Evolutionary conservation across 2,113 vertebrate species (phyloP), one percentile per base, ranked within the genome.

Genomic region (Oncorhynchus kisutch): DNA sequence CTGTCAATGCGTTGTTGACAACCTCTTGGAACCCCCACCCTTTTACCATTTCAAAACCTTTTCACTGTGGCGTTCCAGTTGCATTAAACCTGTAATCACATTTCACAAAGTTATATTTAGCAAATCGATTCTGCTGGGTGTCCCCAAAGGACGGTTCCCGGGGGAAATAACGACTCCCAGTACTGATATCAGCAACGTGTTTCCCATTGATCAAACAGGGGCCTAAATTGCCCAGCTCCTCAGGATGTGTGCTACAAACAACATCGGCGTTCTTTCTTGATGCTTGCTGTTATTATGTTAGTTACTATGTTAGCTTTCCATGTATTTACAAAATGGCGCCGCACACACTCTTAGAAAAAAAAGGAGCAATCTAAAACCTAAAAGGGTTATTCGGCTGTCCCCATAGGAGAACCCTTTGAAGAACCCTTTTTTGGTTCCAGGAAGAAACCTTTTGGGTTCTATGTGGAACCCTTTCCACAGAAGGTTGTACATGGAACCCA

Each of bases 71-170:
- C 78, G 70, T 88, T 72, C 22, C 39, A 18, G 16, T 18, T 45
- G 84, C 83, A 82, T 84, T 78, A 69, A 84, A 87, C 86, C 88
- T 87, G 83, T 85, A 87, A 89, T 90, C 84, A 68, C 84, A 83
- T 85, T 77, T 78, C 76, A 59, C 74, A 81, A 80, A 87, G 87
- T 85, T 90, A 91, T 92, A 92, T 93, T 92, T 91, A 92, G 89
- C 82, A 70, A 78, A 76, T 84, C 81, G 82, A 88, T 91, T 85
- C 82, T 74, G 82, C 84, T 65, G 77, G 57, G 18, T 51, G 71
- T 88, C 82, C 85, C 82, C 74, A 79, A 67, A 77, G 79, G 82
- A 80, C 76, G 25, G 59, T 31, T 84, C 90, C 85, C 85, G 12
- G 13, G 89, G 89, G 90, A 91, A 91, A 93, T 91, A 91, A 81